phyloP scores from a whole-genome alignment of 2,888 invertebrate genomes.

The Drosophila meridionalis region DNA sequence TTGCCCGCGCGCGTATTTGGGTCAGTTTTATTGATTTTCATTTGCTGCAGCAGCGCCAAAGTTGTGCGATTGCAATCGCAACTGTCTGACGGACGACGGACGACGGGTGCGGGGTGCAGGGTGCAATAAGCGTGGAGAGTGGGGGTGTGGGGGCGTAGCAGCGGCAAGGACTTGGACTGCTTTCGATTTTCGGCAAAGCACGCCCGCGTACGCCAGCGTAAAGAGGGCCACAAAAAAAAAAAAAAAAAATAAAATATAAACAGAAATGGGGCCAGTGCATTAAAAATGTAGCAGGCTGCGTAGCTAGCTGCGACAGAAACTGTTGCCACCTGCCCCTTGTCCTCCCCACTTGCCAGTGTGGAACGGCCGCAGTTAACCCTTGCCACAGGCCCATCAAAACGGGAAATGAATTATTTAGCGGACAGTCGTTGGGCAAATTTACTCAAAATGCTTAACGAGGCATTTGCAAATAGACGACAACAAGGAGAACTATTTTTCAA shows the following conservation, averaged over 20 bases:
- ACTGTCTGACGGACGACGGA: constrained; percentile 47
- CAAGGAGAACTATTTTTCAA: constrained; percentile 52
- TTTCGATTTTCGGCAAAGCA: constrained; percentile 20
- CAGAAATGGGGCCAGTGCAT: constrained; percentile 61
- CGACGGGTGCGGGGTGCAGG: neutral
- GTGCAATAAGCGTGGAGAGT: no score
- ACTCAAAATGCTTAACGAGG: constrained; percentile 70
- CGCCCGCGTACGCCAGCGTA: constrained; percentile 1
- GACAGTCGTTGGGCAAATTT: constrained; percentile 67
- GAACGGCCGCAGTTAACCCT: constrained; percentile 17
- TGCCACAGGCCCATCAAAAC: constrained; percentile 53
- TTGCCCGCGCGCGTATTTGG: constrained; percentile 75
- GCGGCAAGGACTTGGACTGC: neutral
- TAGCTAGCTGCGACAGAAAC: constrained; percentile 35
- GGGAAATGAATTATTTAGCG: constrained; percentile 67
- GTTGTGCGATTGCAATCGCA: constrained; percentile 69
- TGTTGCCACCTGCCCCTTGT: constrained; percentile 37
- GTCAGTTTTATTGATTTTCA: constrained; percentile 77
- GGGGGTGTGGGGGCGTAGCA: neutral
- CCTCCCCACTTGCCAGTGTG: neutral
- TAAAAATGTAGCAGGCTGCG: constrained; percentile 64
- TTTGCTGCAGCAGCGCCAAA: constrained; percentile 50
- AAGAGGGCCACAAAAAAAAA: neutral
- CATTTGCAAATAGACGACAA: constrained; percentile 45
- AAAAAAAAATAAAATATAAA: constrained; percentile 13